These are phyloP conservation scores for Latheticus oryzae DNA, from an alignment of 2,888 invertebrate genomes.

Conservation along the genomic window DNA sequence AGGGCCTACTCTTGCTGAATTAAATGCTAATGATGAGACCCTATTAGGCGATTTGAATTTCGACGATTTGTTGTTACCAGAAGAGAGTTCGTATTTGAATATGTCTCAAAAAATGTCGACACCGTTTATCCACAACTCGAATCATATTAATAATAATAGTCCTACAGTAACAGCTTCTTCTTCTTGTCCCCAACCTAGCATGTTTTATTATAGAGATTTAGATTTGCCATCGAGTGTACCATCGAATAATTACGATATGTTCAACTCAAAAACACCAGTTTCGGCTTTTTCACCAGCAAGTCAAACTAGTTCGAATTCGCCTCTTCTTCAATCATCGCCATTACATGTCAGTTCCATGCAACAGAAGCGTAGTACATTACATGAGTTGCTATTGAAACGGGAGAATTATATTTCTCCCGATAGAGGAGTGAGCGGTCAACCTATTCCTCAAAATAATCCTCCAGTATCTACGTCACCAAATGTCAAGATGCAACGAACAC, in stretches of 20 bases:
- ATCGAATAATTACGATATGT: slow-evolving; percentile 67
- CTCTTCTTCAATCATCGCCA: slow-evolving; percentile 66
- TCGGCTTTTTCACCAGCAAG: slow-evolving; percentile 76
- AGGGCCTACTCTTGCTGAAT: slow-evolving; percentile 84
- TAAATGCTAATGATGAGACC: slow-evolving; percentile 87
- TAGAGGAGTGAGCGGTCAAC: slow-evolving; percentile 70
- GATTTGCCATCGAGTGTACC: slow-evolving; percentile 63
- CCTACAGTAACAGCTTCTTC: slow-evolving; percentile 48
- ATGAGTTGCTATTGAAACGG: slow-evolving; percentile 77
- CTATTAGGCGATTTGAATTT: slow-evolving; percentile 87
- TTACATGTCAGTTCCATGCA: slow-evolving; percentile 58
- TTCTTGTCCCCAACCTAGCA: slow-evolving; percentile 56
- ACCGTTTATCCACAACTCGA: slow-evolving; percentile 50
- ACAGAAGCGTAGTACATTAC: slow-evolving; percentile 67
- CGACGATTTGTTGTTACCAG: slow-evolving; percentile 83
- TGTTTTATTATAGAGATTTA: slow-evolving; percentile 58
- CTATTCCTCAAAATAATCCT: slow-evolving; percentile 69
- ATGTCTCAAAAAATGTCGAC: slow-evolving; percentile 41
- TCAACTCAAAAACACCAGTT: slow-evolving; percentile 56
- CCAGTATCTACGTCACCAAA: slow-evolving; percentile 49
- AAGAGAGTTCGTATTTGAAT: slow-evolving; percentile 68
- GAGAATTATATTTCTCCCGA: slow-evolving; percentile 70
- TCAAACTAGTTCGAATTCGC: slow-evolving; percentile 74
- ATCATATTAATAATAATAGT: slow-evolving; percentile 56
- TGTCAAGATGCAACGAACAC: slow-evolving; percentile 52